Evolutionary conservation across 2,113 vertebrate species (phyloP), one percentile per base, ranked within the genome.

Genomic region (Serilophus lunatus): DNA sequence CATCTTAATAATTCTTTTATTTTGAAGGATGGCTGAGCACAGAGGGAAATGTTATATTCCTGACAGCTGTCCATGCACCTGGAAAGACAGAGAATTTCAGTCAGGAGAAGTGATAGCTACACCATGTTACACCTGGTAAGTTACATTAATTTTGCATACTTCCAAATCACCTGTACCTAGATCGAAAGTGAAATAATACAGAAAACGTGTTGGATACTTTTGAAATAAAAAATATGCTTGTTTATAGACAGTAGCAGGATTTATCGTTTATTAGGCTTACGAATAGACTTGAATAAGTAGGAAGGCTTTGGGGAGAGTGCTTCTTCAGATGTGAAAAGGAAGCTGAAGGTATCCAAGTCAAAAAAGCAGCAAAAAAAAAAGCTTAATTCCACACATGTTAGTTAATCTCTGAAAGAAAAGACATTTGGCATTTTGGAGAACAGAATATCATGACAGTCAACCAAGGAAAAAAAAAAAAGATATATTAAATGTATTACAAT

Each of bases 21-120:
- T 91, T 86, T 94, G 31, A 98, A 99, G 99, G 87, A 97, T 99
- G 98, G 99, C 99, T 33, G 98, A 99, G 50, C 99, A 99, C 84
- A 98, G 98, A 95, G 99, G 98, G 12, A 98, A 99, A 81, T 99
- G 99, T 90, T 99, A 99, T 94, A 98, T 99, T 96, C 99, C 99
- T 75, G 99, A 99, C 86, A 99, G 99, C 95, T 99, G 99, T 78
- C 99, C 99, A 0, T 99, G 99, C 92, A 98, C 98, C 50, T 99
- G 99, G 99, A 98, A 99, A 87, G 99, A 99, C 28, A 98, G 99
- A 91, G 99, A 99, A 92, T 99, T 99, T 94, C 97, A 99, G 47
- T 99, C 99, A 36, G 99, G 99, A 96, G 98, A 99, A 97, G 98
- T 98, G 38, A 99, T 99, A 97, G 97, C 99, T 93, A 99, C 99